Evolutionary conservation across 1,140 invertebrate genomes (phyloP).

Genomic region (Rhyacophila brunnea): DNA sequence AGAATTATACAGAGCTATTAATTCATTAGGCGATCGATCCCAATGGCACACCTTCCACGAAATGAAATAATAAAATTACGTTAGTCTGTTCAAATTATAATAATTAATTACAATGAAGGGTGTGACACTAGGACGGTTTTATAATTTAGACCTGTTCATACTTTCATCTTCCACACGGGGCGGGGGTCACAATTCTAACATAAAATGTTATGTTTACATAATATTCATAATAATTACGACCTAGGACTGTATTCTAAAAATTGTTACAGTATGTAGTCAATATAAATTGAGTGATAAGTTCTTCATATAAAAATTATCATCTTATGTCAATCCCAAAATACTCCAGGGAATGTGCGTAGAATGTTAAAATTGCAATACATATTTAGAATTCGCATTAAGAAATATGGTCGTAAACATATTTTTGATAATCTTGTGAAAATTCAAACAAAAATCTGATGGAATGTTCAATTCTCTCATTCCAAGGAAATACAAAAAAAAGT

Average conservation of each 20-base stretch:
- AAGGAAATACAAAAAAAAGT: slow-evolving; percentile 1
- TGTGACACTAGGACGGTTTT: neutral
- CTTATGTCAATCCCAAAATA: slow-evolving; percentile 10
- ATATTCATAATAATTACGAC: neutral
- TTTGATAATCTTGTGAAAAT: neutral
- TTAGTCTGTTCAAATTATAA: too few relatives aligned
- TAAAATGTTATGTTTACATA: slow-evolving; percentile 10
- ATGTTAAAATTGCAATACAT: slow-evolving; percentile 13
- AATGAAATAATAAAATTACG: too few relatives aligned
- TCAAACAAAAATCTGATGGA: slow-evolving; percentile 9
- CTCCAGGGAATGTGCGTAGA: slow-evolving; percentile 29
- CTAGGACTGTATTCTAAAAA: slow-evolving; percentile 13
- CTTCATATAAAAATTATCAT: slow-evolving; percentile 9
- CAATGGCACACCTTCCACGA: neutral
- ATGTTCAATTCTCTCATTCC: slow-evolving; percentile 17
- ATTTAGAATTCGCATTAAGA: neutral
- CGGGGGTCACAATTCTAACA: slow-evolving; percentile 2
- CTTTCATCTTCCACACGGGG: slow-evolving; percentile 9
- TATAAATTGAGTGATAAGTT: slow-evolving; percentile 11
- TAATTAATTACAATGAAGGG: neutral
- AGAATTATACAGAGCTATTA: slow-evolving; percentile 22
- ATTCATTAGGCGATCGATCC: slow-evolving; percentile 13
- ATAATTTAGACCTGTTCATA: slow-evolving; percentile 1
- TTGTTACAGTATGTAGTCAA: slow-evolving; percentile 8
- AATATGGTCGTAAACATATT: neutral